Evolutionary conservation across 1,140 invertebrate genomes (phyloP).

Genomic region (Chironomus striatipennis): DNA sequence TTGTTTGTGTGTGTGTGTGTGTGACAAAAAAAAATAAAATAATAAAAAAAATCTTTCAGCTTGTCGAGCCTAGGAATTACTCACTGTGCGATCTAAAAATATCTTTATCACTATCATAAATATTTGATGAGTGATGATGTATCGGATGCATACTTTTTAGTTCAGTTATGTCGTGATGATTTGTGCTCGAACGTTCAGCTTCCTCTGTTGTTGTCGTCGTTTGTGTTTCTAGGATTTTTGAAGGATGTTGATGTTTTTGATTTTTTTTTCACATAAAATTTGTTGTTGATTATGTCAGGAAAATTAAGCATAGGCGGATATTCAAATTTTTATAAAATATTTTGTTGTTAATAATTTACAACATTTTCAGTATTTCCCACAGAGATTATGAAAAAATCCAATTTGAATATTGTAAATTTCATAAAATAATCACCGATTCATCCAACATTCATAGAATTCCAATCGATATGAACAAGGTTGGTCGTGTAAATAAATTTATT

Average conservation of each 20-base stretch:
- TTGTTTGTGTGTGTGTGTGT: background rate
- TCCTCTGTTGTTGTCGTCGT: background rate
- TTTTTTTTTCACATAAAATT: background rate
- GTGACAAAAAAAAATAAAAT: background rate
- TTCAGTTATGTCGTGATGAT: background rate
- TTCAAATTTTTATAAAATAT: too few relatives aligned
- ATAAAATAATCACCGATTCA: too few relatives aligned
- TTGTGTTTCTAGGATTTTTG: background rate
- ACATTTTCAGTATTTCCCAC: too few relatives aligned
- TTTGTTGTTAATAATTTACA: too few relatives aligned
- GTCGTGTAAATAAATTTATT: background rate
- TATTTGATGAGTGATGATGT: slow-evolving; percentile 1
- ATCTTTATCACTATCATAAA: slow-evolving; percentile 21
- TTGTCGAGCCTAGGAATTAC: background rate
- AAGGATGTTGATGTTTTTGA: background rate
- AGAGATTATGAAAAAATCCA: too few relatives aligned
- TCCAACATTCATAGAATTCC: too few relatives aligned
- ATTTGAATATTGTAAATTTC: too few relatives aligned
- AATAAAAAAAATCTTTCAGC: background rate
- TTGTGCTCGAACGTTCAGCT: background rate
- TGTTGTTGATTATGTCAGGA: too few relatives aligned
- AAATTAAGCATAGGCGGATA: background rate
- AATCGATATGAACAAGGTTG: too few relatives aligned
- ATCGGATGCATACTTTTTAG: background rate
- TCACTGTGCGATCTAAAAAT: slow-evolving; percentile 5